Evolutionary conservation across 2,113 vertebrate species (phyloP).

Genomic region (Nyctibius bracteatus): DNA sequence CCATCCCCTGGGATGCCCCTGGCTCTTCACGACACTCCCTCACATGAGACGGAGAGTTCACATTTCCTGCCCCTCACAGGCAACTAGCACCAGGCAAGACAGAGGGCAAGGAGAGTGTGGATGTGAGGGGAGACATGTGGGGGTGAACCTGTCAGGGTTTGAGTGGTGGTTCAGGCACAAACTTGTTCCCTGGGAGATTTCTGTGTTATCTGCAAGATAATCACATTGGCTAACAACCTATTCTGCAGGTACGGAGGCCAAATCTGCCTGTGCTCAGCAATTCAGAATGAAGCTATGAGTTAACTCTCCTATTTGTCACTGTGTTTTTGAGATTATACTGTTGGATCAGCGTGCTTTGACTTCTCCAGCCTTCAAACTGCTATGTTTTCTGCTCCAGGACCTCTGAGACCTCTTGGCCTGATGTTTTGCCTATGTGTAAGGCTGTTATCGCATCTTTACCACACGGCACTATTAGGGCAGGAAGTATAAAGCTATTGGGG

Average conservation of each 20-base stretch:
- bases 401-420: not conserved
- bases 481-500: not conserved
- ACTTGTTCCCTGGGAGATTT: not conserved
- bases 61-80: not conserved
- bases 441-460: not conserved
- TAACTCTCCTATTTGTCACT: not conserved
- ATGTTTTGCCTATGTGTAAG: not conserved
- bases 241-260: not conserved
- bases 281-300: not conserved
- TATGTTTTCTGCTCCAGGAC: not conserved
- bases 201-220: not conserved
- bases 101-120: not conserved
- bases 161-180: not conserved
- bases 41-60: accelerated
- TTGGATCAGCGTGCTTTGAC: not conserved
- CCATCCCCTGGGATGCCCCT: not conserved
- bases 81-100: not conserved
- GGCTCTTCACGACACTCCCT: accelerated
- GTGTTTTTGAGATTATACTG: not conserved
- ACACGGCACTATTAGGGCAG: not conserved
- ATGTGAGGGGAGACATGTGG: not conserved
- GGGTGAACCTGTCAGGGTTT: not conserved
- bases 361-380: not conserved
- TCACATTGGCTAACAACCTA: not conserved
- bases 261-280: not conserved